A percentile compares a stretch with the other conserved stretches of the same genome.
Conservation (phyloP, 1,140 invertebrate species). For the Drosophila murphyi region DNA sequence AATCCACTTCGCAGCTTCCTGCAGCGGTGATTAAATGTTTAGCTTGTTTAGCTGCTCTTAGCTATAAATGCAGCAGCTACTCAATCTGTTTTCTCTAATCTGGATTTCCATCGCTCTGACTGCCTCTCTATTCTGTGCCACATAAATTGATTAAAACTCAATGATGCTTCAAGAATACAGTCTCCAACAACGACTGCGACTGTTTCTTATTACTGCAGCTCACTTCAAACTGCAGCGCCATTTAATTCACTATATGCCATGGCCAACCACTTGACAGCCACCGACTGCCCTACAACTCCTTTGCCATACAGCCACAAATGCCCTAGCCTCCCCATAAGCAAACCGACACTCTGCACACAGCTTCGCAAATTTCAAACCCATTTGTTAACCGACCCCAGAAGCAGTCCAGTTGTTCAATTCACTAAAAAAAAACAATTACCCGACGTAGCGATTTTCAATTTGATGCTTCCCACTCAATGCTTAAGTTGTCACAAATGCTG, state of each 20-base stretch:
- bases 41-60: slow-evolving; percentile 49
- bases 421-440: slow-evolving; percentile 53
- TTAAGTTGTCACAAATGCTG: slow-evolving; percentile 37
- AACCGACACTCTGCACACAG: slow-evolving; percentile 2
- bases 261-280: slow-evolving; percentile 43
- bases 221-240: slow-evolving; percentile 41
- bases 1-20: slow-evolving; percentile 45
- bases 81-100: slow-evolving; percentile 17
- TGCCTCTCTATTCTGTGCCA: slow-evolving; percentile 3
- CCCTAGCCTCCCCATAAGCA: neutral
- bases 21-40: slow-evolving; percentile 42
- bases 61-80: slow-evolving; percentile 50
- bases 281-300: neutral
- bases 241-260: slow-evolving; percentile 42
- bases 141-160: slow-evolving; percentile 70
- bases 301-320: slow-evolving; percentile 12
- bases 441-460: slow-evolving; percentile 57
- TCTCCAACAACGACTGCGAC: slow-evolving; percentile 1
- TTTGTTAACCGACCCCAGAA: slow-evolving; percentile 60
- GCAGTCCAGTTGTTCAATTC: slow-evolving; percentile 40
- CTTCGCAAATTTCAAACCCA: slow-evolving; percentile 62
- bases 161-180: slow-evolving; percentile 44
- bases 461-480: slow-evolving; percentile 52
- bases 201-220: slow-evolving; percentile 34
- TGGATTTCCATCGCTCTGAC: neutral